Evolutionary conservation across 2,113 vertebrate genomes (phyloP), one percentile per base, ranked within the genome.

Genomic region (Cisticola juncidis): DNA sequence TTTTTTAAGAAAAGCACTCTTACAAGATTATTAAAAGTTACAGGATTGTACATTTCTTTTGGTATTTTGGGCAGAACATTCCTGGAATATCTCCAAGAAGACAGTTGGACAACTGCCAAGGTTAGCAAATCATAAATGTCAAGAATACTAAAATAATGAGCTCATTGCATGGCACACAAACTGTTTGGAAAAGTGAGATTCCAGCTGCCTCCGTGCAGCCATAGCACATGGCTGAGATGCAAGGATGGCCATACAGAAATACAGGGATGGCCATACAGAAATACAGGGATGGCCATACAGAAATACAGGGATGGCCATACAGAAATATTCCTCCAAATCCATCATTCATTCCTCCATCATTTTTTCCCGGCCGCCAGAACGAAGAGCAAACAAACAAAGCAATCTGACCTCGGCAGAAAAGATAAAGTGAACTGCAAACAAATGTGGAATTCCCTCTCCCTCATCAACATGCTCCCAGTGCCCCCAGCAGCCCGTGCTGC

Each of bases 371-470:
- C 61, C 51, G 11, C 42, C 53, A 26, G 85, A 88, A 93, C 4
- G 31, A 56, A 92, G 92, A 92, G 47, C 54, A 93, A 96, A 94
- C 74, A 92, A 92, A 83, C 93, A 86, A 86, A 96, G 90, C 79
- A 72, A 58, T 86, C 84, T 93, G 93, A 90, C 94, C 92, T 93
- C 11, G 1, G 71, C 0, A 62, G 74, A 94, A 94, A 88, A 95
- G 92, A 73, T 69, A 96, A 88, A 88, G 85, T 56, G 85, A 96
- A 96, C 90, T 92, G 88, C 92, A 94, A 96, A 95, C 90, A 95
- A 45, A 70, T 64, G 42, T 77, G 48, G 61, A 31, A 77, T 92
- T 88, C 84, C 87, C 24, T 40, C 48, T 95, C 54, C 66, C 74
- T 88, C 90, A 91, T 88, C 84, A 93, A 60, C 57, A 60, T 80